phyloP scores from a whole-genome alignment of 2,888 invertebrate genomes.

The Seladonia tumulorum region DNA sequence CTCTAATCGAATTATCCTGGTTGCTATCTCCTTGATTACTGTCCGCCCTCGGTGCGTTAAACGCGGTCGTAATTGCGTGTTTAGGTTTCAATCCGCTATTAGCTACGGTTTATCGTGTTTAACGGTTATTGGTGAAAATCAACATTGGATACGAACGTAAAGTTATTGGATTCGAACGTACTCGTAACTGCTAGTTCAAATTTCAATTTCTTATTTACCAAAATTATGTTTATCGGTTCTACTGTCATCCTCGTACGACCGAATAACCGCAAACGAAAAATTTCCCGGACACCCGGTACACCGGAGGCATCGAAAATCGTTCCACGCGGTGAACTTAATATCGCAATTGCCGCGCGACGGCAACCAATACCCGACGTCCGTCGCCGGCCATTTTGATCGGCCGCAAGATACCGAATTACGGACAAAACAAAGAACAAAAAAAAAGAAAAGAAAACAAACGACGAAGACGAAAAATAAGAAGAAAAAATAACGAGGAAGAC shows the following conservation, averaged over 20 bases:
- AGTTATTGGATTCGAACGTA: too few species aligned
- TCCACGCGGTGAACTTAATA: conserved; percentile 24
- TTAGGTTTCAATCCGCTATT: too few species aligned
- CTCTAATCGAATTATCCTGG: neutral
- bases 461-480: neutral
- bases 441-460: neutral
- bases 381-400: conserved; percentile 32
- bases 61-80: too few species aligned
- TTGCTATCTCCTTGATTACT: neutral
- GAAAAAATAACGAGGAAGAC: neutral
- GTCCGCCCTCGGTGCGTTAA: neutral
- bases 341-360: conserved; percentile 8
- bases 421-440: neutral
- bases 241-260: too few species aligned
- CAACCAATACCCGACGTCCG: conserved; percentile 19
- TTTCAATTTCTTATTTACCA: too few species aligned
- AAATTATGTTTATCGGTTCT: too few species aligned
- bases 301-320: conserved; percentile 22
- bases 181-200: too few species aligned
- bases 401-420: conserved; percentile 22
- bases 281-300: neutral
- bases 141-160: too few species aligned
- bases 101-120: too few species aligned
- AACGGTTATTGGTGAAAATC: too few species aligned
- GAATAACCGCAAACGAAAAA: too few species aligned